phyloP scores from a whole-genome alignment of 2,113 vertebrate genomes.

The Arothron firmamentum region DNA sequence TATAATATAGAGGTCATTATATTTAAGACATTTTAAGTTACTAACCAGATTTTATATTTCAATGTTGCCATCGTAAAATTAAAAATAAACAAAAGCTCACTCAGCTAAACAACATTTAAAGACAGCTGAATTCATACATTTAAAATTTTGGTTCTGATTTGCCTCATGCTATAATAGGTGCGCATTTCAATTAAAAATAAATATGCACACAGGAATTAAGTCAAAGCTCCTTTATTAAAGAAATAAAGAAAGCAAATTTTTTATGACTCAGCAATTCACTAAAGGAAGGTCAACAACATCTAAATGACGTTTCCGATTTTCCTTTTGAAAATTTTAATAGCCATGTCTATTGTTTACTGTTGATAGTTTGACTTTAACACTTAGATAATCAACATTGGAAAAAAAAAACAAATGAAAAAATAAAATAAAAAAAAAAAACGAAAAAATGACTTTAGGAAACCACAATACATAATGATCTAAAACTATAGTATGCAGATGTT shows the following conservation, averaged over 20 bases:
- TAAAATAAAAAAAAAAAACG: conserved; percentile 79
- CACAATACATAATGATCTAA: conserved; percentile 79
- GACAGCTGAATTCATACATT: too few species aligned
- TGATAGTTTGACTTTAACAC: conserved; percentile 68
- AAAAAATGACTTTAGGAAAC: conserved; percentile 92
- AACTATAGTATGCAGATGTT: conserved; percentile 54
- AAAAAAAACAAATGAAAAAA: conserved; percentile 44
- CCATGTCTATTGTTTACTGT: conserved; percentile 57
- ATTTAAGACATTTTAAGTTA: too few species aligned
- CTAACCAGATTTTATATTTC: too few species aligned
- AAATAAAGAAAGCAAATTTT: conserved; percentile 87
- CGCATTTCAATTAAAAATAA: background rate
- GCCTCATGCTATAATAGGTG: too few species aligned
- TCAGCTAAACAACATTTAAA: too few species aligned
- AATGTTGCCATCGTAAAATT: too few species aligned
- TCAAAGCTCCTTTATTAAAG: conserved; percentile 90
- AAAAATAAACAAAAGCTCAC: too few species aligned
- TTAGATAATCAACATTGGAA: conserved; percentile 86
- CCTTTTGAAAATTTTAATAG: conserved; percentile 50
- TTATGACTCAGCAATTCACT: conserved; percentile 87
- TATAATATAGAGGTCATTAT: too few species aligned
- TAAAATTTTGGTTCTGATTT: too few species aligned
- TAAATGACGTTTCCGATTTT: conserved; percentile 78
- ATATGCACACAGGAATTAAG: conserved; percentile 73
- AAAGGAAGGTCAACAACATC: conserved; percentile 89